phyloP scores from a whole-genome alignment of 2,113 vertebrate species.

The Pantherophis guttatus region DNA sequence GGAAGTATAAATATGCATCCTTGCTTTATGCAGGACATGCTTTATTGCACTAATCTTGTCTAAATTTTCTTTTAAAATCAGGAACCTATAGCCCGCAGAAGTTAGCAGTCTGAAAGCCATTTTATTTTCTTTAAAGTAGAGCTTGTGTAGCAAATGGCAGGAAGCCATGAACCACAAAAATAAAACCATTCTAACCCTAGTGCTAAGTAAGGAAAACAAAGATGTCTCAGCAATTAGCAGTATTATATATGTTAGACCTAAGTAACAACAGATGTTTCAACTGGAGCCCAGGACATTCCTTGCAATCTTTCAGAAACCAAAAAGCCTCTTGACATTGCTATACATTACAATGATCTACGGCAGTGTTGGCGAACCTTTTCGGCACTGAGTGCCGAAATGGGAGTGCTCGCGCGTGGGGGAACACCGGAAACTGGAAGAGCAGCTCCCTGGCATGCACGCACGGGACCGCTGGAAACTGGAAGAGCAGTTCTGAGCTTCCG shows the following conservation, averaged over 20 bases:
- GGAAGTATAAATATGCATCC: background rate
- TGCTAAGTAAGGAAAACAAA: slow-evolving; percentile 82
- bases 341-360: slow-evolving; percentile 64
- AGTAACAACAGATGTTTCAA: slow-evolving; percentile 81
- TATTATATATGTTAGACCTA: slow-evolving; percentile 79
- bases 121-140: slow-evolving; percentile 78
- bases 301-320: slow-evolving; percentile 70
- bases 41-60: slow-evolving; percentile 39
- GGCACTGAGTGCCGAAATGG: too few species aligned
- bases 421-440: too few species aligned
- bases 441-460: too few species aligned
- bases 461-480: too few species aligned
- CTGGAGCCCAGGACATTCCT: slow-evolving; percentile 70
- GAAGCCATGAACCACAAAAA: slow-evolving; percentile 78
- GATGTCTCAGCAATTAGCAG: slow-evolving; percentile 83
- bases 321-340: slow-evolving; percentile 64
- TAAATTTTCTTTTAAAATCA: slow-evolving; percentile 45
- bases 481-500: too few species aligned
- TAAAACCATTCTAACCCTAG: slow-evolving; percentile 82
- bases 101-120: slow-evolving; percentile 68
- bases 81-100: slow-evolving; percentile 38
- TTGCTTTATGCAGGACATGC: slow-evolving; percentile 36
- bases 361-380: background rate
- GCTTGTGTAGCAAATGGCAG: slow-evolving; percentile 76
- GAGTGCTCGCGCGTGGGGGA: too few species aligned